These are phyloP conservation scores for Lytechinus pictus DNA, from an alignment of 35 echinoderm and acorn worm genomes.

Conservation along the genomic window DNA sequence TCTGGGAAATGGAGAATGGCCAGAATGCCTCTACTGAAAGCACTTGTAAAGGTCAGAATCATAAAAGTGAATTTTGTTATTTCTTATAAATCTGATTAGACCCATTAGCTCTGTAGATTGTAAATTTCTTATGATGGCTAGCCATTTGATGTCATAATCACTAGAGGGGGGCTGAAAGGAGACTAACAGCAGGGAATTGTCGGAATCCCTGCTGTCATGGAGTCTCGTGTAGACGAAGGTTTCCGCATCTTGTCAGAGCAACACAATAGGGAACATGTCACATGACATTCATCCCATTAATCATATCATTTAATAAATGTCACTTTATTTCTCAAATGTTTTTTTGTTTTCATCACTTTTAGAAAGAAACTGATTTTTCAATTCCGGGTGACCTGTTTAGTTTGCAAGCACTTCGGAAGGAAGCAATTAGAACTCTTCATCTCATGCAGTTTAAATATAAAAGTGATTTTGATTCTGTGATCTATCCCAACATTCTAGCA, in stretches of 20 bases:
- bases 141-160: conserved; percentile 25
- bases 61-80: not conserved
- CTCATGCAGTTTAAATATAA: not conserved
- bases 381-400: not conserved
- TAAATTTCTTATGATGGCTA: not conserved
- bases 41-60: not conserved
- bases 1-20: too few relatives aligned
- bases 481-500: not conserved
- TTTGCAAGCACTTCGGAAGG: not conserved
- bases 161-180: not conserved
- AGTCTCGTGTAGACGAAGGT: conserved; percentile 23
- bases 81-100: not conserved
- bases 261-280: conserved; percentile 1
- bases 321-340: conserved; percentile 1
- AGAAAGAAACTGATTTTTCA: not conserved
- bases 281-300: not conserved
- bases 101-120: not conserved
- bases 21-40: too few relatives aligned
- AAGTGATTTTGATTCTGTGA: not conserved
- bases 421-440: not conserved
- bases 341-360: not conserved
- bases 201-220: not conserved
- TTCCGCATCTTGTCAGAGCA: conserved; percentile 10
- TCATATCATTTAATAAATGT: not conserved
- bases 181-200: conserved; percentile 13